Evolutionary conservation across 30 jellyfish, hydroid and myxozoan genomes (phyloP), one percentile per base, ranked within the genome.

Genomic region (Turritopsis rubra): DNA sequence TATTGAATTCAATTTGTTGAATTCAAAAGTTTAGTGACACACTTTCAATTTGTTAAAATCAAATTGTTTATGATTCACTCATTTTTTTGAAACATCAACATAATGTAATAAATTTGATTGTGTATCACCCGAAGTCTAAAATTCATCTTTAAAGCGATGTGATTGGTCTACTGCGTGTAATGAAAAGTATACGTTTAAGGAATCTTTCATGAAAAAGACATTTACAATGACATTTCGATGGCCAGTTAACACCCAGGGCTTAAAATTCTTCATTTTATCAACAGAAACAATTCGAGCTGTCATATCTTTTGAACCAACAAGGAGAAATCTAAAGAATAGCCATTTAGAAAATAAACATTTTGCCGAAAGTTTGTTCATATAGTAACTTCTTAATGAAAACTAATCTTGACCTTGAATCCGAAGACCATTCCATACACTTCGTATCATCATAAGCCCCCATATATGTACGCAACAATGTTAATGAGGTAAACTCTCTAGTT

Each of bases 381-480:
- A 41, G 60, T 41, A 41, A 41, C 60, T 3, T 41, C 60, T 41
- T 41, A 41, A 41, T 13, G 13, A 41, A 41, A 41, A 41, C 60
- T 41, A 3, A 5, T 41, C 9, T 41, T 41, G 60, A 92, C 98
- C 98, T 88, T 88, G 98, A 92, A 85, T 92, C 98, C 65, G 83
- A 80, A 41, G 98, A 92, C 98, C 98, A 92, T 84, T 87, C 93
- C 52, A 92, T 75, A 71, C 95, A 85, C 52, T 94, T 88, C 75
- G 96, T 87, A 31, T 92, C 95, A 73, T 95, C 90, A 76, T 86
- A 92, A 52, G 88, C 83, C 7, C 98, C 96, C 29, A 92, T 66
- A 54, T 82, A 89, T 1, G 91, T 85, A n/a, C 88, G 90, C 80
- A 92, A 29, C 16, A 88, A 81, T 30, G 68, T 84, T 60, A 85